A percentile compares a stretch with the other conserved stretches of the same genome.
Evolutionary conservation across 1,140 invertebrate genomes (phyloP).

Genomic region (Bombus ignitus): DNA sequence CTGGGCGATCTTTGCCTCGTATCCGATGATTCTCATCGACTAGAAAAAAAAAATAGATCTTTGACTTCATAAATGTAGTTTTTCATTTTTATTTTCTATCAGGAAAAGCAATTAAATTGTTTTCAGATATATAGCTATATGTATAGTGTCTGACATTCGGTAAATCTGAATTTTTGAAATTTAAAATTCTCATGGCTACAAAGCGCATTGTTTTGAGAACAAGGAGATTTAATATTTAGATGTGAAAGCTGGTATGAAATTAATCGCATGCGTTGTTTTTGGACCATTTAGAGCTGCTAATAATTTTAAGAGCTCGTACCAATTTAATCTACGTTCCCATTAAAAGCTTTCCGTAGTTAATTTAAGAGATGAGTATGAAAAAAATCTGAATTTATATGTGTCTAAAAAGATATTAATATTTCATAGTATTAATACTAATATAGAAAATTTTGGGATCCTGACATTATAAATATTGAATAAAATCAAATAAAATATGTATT

Average conservation of each 20-base stretch:
- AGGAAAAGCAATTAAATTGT: not conserved
- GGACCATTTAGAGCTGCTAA: not conserved
- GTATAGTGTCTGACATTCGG: not conserved
- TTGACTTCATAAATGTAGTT: not conserved
- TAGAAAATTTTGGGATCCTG: too few species aligned
- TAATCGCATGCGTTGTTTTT: not conserved
- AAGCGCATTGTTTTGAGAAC: not conserved
- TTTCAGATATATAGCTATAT: not conserved
- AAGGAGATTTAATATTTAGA: not conserved
- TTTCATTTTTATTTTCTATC: not conserved
- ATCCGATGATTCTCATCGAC: not conserved
- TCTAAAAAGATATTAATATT: too few species aligned
- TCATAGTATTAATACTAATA: too few species aligned
- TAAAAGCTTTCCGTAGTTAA: not conserved
- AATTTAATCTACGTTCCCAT: not conserved
- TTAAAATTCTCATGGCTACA: not conserved
- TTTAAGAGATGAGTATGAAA: not conserved
- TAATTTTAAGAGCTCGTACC: not conserved
- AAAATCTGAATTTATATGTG: not conserved
- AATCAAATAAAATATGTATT: too few species aligned
- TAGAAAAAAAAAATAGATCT: not conserved
- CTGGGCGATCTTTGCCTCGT: constrained; percentile 5
- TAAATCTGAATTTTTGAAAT: not conserved
- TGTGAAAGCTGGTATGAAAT: not conserved
- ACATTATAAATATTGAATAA: too few species aligned